Conservation (phyloP, 2,113 vertebrate species). For the Urocynchramus pylzowi region DNA sequence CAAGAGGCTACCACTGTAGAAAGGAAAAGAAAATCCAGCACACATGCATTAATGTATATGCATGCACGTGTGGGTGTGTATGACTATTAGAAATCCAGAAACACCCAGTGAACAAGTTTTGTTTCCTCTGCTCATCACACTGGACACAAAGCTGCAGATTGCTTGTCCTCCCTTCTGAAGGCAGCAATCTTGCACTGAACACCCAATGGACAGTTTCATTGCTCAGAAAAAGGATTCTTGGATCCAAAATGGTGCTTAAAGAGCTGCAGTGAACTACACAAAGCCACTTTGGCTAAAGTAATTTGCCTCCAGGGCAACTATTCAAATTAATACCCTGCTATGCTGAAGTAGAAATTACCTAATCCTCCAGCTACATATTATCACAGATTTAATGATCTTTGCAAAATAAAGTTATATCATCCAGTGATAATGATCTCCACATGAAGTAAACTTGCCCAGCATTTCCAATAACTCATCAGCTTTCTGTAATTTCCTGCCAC, state of each 20-base stretch:
- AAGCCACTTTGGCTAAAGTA: neutral
- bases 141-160: neutral
- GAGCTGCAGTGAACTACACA: neutral
- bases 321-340: neutral
- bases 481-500: neutral
- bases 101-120: neutral
- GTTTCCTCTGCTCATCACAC: neutral
- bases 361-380: neutral
- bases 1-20: neutral
- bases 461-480: neutral
- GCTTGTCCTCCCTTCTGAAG: neutral
- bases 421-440: neutral
- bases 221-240: neutral
- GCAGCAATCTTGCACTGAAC: neutral
- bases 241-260: neutral
- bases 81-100: neutral
- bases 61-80: neutral
- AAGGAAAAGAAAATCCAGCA: neutral
- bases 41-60: neutral
- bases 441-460: neutral
- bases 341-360: neutral
- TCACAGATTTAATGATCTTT: neutral
- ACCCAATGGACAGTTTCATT: neutral
- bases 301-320: neutral
- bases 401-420: neutral